Evolutionary conservation across 2,797 vertebrate genomes (phyloP).

Genomic region (Dermochelys coriacea): DNA sequence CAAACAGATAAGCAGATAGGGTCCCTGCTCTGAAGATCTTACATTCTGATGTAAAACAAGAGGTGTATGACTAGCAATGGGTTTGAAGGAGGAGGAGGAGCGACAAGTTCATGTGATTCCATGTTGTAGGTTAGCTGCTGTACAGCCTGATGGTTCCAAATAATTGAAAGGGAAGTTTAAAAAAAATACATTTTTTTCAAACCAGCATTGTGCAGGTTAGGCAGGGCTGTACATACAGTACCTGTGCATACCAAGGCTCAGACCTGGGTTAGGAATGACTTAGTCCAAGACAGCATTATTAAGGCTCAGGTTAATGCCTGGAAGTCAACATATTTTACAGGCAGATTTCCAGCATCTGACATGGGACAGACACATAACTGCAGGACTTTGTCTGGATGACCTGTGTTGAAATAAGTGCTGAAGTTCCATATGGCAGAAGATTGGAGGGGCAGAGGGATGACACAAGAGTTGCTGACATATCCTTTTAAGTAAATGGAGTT

Average conservation of each 20-base stretch:
- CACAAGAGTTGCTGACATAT: not conserved
- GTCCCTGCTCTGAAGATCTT: not conserved
- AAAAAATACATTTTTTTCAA: not conserved
- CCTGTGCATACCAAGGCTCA: not conserved
- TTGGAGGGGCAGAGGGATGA: not conserved
- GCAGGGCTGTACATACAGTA: not conserved
- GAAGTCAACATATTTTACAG: too few relatives aligned
- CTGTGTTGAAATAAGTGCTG: not conserved
- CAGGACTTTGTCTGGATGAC: not conserved
- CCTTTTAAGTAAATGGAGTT: not conserved
- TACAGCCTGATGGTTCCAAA: not conserved
- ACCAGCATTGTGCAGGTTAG: not conserved
- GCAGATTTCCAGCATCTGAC: not conserved
- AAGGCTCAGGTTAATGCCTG: not conserved
- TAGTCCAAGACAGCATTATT: not conserved
- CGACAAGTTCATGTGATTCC: not conserved
- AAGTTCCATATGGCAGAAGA: not conserved
- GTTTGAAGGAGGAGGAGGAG: not conserved
- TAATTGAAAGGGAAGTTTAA: not conserved
- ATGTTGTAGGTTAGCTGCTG: not conserved
- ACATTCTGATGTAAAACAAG: not conserved
- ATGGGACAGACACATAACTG: not conserved
- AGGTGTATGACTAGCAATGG: not conserved
- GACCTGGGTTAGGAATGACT: not conserved
- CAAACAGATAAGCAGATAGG: not conserved